Percentiles rank a stretch among this genome's conserved stretches.
Conservation (phyloP, 2,113 vertebrate genomes). For the Saguinus midas region DNA sequence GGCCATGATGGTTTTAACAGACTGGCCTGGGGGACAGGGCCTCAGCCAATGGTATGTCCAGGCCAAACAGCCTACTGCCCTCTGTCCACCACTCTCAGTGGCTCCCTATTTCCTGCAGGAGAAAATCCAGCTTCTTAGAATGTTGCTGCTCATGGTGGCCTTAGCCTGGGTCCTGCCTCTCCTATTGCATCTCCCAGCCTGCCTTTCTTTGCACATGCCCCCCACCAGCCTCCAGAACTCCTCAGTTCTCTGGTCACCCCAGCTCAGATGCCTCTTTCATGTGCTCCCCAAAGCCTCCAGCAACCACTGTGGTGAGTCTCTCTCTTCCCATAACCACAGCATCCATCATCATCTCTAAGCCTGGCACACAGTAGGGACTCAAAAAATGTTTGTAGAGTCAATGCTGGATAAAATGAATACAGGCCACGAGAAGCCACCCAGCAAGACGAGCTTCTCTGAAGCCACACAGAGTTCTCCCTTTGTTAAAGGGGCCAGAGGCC, state of each 20-base stretch:
- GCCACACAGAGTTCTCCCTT: not conserved
- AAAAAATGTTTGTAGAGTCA: not conserved
- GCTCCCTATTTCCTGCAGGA: not conserved
- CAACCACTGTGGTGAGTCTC: not conserved
- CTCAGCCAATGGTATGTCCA: fast-evolving
- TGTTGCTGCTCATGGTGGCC: fast-evolving
- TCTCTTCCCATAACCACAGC: not conserved
- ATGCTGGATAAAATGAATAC: not conserved
- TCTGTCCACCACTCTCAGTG: not conserved
- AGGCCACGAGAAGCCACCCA: not conserved
- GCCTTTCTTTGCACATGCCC: fast-evolving
- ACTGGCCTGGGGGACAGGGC: fast-evolving
- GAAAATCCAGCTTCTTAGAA: not conserved
- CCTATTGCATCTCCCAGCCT: fast-evolving
- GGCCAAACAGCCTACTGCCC: fast-evolving
- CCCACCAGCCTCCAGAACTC: not conserved
- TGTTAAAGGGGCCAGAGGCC: not conserved
- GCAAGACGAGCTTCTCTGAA: not conserved
- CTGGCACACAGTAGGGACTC: not conserved
- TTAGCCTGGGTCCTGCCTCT: not conserved
- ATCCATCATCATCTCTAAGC: not conserved
- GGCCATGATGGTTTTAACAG: fast-evolving
- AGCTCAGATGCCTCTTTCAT: not conserved
- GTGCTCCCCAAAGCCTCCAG: not conserved
- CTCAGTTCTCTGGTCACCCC: not conserved